A percentile compares a stretch with the other conserved stretches of the same genome.
Evolutionary conservation across 2,113 vertebrate species (phyloP).

Genomic region (Clarias batrachus): DNA sequence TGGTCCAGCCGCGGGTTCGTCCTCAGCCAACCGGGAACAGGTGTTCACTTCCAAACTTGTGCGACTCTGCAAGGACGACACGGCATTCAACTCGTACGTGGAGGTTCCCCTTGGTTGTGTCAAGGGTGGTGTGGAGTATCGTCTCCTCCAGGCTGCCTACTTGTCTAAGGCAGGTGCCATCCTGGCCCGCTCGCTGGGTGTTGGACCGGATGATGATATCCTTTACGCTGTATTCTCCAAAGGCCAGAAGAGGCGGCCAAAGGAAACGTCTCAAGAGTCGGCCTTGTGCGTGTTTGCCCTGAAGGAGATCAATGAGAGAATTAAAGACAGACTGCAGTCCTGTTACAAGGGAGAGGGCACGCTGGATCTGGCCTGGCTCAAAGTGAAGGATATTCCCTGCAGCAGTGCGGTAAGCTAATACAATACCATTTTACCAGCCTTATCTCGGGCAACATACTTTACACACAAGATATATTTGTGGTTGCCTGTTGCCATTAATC

Average conservation of each 20-base stretch:
- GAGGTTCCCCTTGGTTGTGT: constrained; percentile 96
- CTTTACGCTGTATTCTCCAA: constrained; percentile 95
- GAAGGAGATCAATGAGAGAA: constrained; percentile 91
- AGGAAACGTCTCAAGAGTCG: constrained; percentile 88
- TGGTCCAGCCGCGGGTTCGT: constrained; percentile 85
- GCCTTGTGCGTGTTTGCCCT: constrained; percentile 94
- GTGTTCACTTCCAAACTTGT: constrained; percentile 98
- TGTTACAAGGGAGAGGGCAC: constrained; percentile 98
- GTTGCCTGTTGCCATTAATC: background rate
- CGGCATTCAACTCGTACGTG: constrained; percentile 95
- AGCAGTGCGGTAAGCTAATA: constrained; percentile 91
- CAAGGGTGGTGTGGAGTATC: constrained; percentile 88
- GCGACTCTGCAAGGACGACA: constrained; percentile 93
- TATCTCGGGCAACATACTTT: background rate
- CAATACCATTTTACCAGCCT: background rate
- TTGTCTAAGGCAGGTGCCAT: constrained; percentile 89
- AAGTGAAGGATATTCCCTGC: constrained; percentile 97
- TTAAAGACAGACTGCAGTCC: constrained; percentile 94
- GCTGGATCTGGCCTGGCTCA: constrained; percentile 96
- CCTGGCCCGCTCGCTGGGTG: constrained; percentile 82
- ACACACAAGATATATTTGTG: constrained; percentile 1
- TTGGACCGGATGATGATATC: constrained; percentile 86
- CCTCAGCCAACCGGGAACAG: constrained; percentile 86
- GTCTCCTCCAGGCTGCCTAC: constrained; percentile 92
- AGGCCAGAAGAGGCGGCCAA: constrained; percentile 92